Conservation (phyloP, 2,113 vertebrate species). For the Mus pahari region DNA sequence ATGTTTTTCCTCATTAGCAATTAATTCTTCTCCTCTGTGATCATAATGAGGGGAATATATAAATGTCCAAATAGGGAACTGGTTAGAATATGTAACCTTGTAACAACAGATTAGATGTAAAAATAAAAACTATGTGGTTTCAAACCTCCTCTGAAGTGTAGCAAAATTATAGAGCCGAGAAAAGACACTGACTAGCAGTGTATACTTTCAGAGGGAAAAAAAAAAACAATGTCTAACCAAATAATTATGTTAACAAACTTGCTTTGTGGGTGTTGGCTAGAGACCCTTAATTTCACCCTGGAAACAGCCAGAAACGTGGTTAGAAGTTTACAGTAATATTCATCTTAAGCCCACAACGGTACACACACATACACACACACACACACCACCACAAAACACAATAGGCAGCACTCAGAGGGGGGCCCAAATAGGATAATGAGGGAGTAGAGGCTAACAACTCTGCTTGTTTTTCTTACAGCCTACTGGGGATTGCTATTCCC, state of each 20-base stretch:
- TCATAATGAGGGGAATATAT: background rate
- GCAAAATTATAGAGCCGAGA: background rate
- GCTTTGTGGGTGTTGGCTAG: constrained; percentile 21
- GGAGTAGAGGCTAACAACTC: background rate
- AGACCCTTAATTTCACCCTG: constrained; percentile 25
- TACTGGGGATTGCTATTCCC: constrained; percentile 31
- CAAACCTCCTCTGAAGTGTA: background rate
- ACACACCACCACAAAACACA: background rate
- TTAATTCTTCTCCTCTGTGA: constrained; percentile 34
- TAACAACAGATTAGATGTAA: background rate
- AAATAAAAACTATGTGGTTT: background rate
- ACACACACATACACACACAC: background rate
- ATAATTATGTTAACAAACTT: background rate
- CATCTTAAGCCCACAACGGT: background rate
- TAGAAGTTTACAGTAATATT: constrained; percentile 11
- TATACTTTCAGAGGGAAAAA: background rate
- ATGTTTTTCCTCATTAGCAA: background rate
- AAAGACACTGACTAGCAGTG: background rate
- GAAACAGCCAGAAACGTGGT: constrained; percentile 27
- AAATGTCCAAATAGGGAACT: constrained; percentile 7
- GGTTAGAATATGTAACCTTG: background rate
- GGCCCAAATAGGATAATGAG: background rate
- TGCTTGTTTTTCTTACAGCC: constrained; percentile 16
- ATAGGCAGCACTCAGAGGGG: background rate
- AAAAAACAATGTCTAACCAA: background rate